phyloP scores from a whole-genome alignment of 2,113 vertebrate genomes.

The Puma concolor region DNA sequence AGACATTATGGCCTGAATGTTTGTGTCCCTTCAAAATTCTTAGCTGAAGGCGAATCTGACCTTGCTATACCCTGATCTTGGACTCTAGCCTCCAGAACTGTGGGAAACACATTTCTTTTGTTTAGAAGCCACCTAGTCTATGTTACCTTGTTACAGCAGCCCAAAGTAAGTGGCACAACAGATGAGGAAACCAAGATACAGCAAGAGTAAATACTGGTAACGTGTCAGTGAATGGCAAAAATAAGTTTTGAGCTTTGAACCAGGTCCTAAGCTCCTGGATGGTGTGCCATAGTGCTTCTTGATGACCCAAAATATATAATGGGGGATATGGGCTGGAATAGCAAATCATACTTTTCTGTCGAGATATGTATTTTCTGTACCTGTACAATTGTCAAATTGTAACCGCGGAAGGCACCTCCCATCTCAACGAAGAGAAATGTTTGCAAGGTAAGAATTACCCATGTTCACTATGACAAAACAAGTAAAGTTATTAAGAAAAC shows the following conservation, averaged over 20 bases:
- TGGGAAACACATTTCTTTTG: background rate
- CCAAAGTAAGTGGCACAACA: background rate
- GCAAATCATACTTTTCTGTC: background rate
- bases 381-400: background rate
- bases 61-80: background rate
- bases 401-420: background rate
- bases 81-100: background rate
- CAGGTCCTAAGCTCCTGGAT: background rate
- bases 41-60: background rate
- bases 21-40: background rate
- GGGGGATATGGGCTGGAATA: background rate
- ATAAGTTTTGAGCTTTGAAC: background rate
- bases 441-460: background rate
- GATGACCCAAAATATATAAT: background rate
- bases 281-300: rapidly evolving
- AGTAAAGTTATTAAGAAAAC: background rate
- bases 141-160: background rate
- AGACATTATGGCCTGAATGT: background rate
- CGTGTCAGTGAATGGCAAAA: background rate
- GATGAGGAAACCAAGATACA: background rate
- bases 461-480: background rate
- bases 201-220: background rate
- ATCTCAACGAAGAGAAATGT: background rate
- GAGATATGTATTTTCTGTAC: background rate
- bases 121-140: background rate